A percentile compares a stretch with the other conserved stretches of the same genome.
Conservation (phyloP, 2,113 vertebrate genomes). For the Alouatta palliata region DNA sequence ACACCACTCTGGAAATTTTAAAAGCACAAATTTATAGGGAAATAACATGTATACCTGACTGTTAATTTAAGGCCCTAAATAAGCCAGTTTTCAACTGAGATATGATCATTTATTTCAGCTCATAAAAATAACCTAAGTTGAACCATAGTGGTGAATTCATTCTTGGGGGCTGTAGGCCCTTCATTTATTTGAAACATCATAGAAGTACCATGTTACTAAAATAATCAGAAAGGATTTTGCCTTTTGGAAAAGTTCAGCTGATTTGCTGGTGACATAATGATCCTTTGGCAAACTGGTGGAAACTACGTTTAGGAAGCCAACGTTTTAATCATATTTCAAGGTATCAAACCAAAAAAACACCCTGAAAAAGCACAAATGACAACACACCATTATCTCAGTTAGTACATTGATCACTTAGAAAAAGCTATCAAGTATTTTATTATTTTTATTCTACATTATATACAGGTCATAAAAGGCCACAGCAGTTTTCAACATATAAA, state of each 20-base stretch:
- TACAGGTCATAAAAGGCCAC: conserved; percentile 91
- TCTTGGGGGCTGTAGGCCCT: not conserved
- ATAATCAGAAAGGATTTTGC: not conserved
- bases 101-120: not conserved
- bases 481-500: conserved; percentile 89
- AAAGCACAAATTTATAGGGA: not conserved
- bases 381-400: conserved; percentile 40
- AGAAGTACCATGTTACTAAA: conserved; percentile 31
- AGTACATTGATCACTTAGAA: conserved; percentile 77
- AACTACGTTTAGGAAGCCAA: conserved; percentile 10
- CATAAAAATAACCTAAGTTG: conserved; percentile 18
- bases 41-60: not conserved
- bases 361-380: conserved; percentile 37
- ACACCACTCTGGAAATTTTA: not conserved
- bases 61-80: not conserved
- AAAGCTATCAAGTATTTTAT: conserved; percentile 88
- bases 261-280: not conserved
- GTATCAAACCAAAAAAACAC: not conserved
- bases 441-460: conserved; percentile 89
- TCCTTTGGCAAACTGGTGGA: conserved; percentile 32
- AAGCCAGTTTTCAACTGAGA: not conserved
- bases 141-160: not conserved
- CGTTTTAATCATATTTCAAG: conserved; percentile 55
- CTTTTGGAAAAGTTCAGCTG: conserved; percentile 1
- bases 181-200: conserved; percentile 25